Percentiles rank a stretch among this genome's conserved stretches.
Conservation (phyloP, 1,140 invertebrate species). For the Oryctes rhinoceros region DNA sequence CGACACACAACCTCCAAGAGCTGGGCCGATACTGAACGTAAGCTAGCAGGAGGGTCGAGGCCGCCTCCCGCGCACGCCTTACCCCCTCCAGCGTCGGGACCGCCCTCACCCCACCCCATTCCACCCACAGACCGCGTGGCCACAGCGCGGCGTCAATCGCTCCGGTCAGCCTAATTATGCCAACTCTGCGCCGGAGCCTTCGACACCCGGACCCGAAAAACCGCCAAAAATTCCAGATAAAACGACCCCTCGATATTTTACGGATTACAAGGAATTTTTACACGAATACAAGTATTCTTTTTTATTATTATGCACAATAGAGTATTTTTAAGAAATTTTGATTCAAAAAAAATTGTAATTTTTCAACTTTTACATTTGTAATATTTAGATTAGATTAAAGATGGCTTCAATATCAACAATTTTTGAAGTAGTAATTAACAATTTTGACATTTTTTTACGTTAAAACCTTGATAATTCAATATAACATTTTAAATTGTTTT, state of each 20-base stretch:
- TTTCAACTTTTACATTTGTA: too few species aligned
- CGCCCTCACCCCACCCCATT: constrained; percentile 57
- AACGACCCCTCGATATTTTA: neutral
- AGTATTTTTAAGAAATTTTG: too few species aligned
- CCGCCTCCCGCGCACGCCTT: constrained; percentile 59
- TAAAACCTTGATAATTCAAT: too few species aligned
- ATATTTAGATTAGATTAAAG: too few species aligned
- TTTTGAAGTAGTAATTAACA: too few species aligned
- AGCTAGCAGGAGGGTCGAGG: constrained; percentile 53
- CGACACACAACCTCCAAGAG: constrained; percentile 34
- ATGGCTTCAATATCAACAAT: too few species aligned
- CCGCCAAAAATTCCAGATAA: neutral
- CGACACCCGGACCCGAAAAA: neutral
- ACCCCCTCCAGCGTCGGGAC: constrained; percentile 53
- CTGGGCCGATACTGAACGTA: constrained; percentile 48
- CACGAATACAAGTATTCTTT: too few species aligned
- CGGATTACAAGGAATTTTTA: too few species aligned
- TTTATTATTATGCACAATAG: too few species aligned
- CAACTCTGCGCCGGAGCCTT: neutral
- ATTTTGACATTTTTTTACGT: too few species aligned
- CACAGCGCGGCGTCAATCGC: constrained; percentile 23
- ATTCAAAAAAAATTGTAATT: too few species aligned
- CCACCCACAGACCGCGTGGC: constrained; percentile 50
- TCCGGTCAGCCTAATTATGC: constrained; percentile 11
- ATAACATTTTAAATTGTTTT: too few species aligned